Conservation (phyloP, 2,888 invertebrate species). For the Parnassius apollo region DNA sequence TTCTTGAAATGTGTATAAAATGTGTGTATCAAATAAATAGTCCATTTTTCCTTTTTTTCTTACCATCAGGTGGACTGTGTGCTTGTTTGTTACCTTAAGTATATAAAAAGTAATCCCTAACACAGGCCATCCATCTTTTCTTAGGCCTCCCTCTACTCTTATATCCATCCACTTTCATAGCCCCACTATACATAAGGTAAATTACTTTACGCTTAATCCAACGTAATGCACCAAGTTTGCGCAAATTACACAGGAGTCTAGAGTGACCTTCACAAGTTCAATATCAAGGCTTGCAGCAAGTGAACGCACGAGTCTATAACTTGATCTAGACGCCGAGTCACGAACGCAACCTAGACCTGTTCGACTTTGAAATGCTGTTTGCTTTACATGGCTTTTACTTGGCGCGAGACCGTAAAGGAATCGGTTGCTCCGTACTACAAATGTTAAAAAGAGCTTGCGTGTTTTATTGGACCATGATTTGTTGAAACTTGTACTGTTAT, state of each 20-base stretch:
- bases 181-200: too few species aligned
- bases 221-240: background rate
- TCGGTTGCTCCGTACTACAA: background rate
- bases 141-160: too few species aligned
- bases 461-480: background rate
- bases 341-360: conserved; percentile 5
- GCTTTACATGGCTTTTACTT: conserved; percentile 3
- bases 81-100: too few species aligned
- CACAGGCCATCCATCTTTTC: too few species aligned
- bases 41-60: too few species aligned
- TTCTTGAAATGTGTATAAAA: too few species aligned
- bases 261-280: conserved; percentile 23
- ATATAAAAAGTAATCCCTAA: too few species aligned
- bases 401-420: background rate
- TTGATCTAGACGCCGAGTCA: conserved; percentile 5
- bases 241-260: conserved; percentile 8
- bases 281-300: conserved; percentile 14
- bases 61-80: too few species aligned
- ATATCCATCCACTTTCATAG: too few species aligned
- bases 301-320: conserved; percentile 6
- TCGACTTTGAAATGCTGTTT: conserved; percentile 11
- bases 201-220: too few species aligned
- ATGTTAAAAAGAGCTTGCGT: background rate
- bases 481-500: background rate
- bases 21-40: too few species aligned